Evolutionary conservation across 2,113 vertebrate species (phyloP), one percentile per base, ranked within the genome.

Genomic region (Psilopsiagon aurifrons): DNA sequence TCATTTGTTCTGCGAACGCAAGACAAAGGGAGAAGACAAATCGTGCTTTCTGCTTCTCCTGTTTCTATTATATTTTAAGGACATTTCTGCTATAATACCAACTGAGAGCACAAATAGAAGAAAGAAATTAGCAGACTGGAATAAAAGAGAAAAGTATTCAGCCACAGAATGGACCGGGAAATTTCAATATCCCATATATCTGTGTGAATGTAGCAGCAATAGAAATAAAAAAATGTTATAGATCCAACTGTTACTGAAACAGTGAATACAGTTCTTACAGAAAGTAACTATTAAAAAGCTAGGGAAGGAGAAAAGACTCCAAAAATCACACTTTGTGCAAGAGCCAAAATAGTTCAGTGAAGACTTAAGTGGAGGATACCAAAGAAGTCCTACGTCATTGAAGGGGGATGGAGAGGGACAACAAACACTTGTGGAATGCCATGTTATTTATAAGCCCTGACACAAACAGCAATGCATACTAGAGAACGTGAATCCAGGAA

Each of bases 301-400:
- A 31, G 4, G 4, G 35, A 41, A 74, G 16, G 7, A 78, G 20
- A 86, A 23, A 52, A 69, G 33, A 23, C 39, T 60, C 3, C 0
- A 17, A 71, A 88, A 89, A 59, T 9, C 4, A 20, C 17, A 23
- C 64, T 63, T 47, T 49, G 17, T 29, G 18, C 27, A 60, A 69
- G 17, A 81, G 9, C 2, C 33, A 75, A 78, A 94, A 35, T 20
- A 75, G 7, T 62, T 88, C 62, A 62, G 5, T 12, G 18, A 55
- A 84, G 33, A 44, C 22, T 39, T 55, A 17, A 6, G 7, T 29
- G 20, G 29, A 55, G 16, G 13, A 43, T 47, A 78, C 4, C 7
- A 27, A 43, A 57, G 35, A 28, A 78, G 35, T 3, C 1, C 0
- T 11, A 29, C 5, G 7, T 5, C 52, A 49, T 2, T 43, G 11